Conservation (phyloP, 2,797 vertebrate species). For the Danio kyathit region DNA sequence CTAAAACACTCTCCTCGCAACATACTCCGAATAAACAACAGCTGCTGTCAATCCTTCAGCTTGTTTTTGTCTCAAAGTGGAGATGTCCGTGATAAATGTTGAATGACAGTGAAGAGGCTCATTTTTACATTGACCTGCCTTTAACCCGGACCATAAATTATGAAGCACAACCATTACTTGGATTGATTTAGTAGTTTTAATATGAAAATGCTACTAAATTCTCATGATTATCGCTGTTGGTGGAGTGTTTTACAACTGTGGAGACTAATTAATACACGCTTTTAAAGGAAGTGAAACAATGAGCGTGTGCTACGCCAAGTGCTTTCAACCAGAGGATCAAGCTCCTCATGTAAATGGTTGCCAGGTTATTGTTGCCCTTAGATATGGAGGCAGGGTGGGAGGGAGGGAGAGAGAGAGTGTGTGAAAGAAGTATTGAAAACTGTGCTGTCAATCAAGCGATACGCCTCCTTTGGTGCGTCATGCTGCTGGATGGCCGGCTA, state of each 20-base stretch:
- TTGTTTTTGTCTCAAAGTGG: slow-evolving; percentile 30
- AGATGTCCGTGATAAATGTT: slow-evolving; percentile 25
- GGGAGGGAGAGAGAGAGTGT: slow-evolving; percentile 46
- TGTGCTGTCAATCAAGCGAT: slow-evolving; percentile 60
- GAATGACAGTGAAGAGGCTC: not conserved
- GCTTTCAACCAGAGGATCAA: slow-evolving; percentile 70
- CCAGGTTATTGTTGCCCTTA: slow-evolving; percentile 83
- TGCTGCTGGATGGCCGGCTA: slow-evolving; percentile 48
- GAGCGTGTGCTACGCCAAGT: slow-evolving; percentile 56
- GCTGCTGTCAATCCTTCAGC: not conserved
- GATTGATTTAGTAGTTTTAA: not conserved
- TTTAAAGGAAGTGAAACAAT: slow-evolving; percentile 62
- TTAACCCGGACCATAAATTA: slow-evolving; percentile 7
- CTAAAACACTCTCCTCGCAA: slow-evolving; percentile 18
- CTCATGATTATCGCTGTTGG: slow-evolving; percentile 10
- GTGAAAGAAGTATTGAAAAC: slow-evolving; percentile 53
- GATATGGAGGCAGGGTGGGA: slow-evolving; percentile 69
- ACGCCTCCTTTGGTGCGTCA: slow-evolving; percentile 52
- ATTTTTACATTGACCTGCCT: not conserved
- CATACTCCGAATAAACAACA: slow-evolving; percentile 39
- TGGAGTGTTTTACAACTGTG: slow-evolving; percentile 22
- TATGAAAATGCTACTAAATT: not conserved
- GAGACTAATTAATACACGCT: slow-evolving; percentile 34
- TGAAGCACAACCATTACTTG: not conserved
- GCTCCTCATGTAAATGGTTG: slow-evolving; percentile 74